Conservation (phyloP, 2,888 invertebrate genomes). For the Candidula unifasciata region DNA sequence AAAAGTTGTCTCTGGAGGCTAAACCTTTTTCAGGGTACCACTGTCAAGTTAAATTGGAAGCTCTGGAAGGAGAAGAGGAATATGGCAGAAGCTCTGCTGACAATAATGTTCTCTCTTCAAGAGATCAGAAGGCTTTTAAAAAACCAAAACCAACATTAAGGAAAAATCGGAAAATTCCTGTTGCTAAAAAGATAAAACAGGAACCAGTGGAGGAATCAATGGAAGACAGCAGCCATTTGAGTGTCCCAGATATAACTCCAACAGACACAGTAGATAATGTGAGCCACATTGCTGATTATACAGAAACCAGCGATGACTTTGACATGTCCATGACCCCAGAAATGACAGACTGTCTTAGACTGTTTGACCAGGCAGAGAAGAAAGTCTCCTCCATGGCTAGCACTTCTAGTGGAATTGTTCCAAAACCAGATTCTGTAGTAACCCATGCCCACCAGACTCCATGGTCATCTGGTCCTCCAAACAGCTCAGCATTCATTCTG, state of each 20-base stretch:
- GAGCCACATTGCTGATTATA: constrained; percentile 63
- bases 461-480: background rate
- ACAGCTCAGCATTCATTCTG: background rate
- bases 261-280: constrained; percentile 58
- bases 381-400: constrained; percentile 53
- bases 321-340: constrained; percentile 74
- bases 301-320: constrained; percentile 30
- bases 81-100: background rate
- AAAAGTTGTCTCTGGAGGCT: background rate
- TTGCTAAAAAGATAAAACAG: background rate
- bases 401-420: background rate
- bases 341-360: constrained; percentile 74
- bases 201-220: background rate
- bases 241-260: constrained; percentile 59
- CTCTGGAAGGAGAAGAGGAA: background rate
- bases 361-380: constrained; percentile 74
- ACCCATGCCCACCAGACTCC: background rate
- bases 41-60: background rate
- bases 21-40: background rate
- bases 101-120: background rate
- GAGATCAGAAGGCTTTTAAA: background rate
- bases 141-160: background rate
- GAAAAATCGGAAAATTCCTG: background rate
- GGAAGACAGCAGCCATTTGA: constrained; percentile 57
- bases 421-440: background rate